Percentiles rank a stretch among this genome's conserved stretches.
Conservation (phyloP, 2,113 vertebrate species). For the Boleophthalmus pectinirostris region DNA sequence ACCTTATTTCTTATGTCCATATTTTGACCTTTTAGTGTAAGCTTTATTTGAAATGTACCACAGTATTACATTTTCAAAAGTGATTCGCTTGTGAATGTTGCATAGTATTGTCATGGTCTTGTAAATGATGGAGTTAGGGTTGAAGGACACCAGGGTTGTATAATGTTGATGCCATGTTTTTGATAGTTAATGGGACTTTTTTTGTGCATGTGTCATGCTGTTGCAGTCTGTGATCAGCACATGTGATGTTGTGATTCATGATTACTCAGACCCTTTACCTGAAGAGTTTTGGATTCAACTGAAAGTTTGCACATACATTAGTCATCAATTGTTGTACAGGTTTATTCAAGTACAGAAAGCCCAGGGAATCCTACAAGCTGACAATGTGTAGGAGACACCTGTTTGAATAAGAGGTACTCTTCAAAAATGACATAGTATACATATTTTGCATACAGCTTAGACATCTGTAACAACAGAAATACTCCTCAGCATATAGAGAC, state of each 20-base stretch:
- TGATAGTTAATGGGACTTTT: not conserved
- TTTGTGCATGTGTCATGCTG: not conserved
- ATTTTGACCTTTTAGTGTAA: too few relatives aligned
- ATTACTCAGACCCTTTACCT: slow-evolving; percentile 17
- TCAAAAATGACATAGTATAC: not conserved
- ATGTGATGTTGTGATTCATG: slow-evolving; percentile 39
- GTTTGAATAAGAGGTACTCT: not conserved
- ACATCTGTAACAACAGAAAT: not conserved
- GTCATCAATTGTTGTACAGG: slow-evolving; percentile 26
- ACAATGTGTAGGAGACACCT: not conserved
- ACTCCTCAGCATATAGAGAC: not conserved
- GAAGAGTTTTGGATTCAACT: not conserved
- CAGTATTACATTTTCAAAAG: too few relatives aligned
- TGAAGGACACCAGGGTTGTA: slow-evolving; percentile 5
- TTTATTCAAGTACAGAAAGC: slow-evolving; percentile 13
- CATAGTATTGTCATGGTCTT: not conserved
- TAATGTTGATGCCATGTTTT: not conserved
- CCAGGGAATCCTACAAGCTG: slow-evolving; percentile 53
- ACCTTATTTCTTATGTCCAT: too few relatives aligned
- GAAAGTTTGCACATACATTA: slow-evolving; percentile 37
- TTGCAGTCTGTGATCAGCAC: slow-evolving; percentile 3
- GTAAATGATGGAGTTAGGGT: not conserved
- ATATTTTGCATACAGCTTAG: not conserved
- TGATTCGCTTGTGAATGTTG: too few relatives aligned
- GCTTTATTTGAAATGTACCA: too few relatives aligned